These are phyloP conservation scores for Acipenser transmontanus DNA, from an alignment of 2,797 vertebrate genomes.

Conservation along the genomic window DNA sequence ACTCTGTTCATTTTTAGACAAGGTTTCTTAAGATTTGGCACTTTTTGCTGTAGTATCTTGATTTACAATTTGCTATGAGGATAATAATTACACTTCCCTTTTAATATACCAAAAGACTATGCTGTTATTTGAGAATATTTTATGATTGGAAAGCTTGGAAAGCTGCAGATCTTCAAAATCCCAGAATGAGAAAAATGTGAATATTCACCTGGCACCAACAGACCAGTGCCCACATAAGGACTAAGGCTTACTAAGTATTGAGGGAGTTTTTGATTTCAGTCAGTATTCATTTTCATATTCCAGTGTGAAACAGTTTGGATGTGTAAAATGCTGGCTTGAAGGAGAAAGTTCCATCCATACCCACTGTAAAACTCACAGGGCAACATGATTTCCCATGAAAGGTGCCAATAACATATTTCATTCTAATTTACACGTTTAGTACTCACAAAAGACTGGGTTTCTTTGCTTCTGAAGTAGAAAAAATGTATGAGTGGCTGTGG, in stretches of 20 bases:
- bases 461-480: constrained; percentile 11
- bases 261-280: constrained; percentile 16
- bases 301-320: constrained; percentile 22
- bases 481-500: background rate
- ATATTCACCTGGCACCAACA: background rate
- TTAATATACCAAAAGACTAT: background rate
- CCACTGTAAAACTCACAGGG: constrained; percentile 2
- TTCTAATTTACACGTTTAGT: constrained; percentile 15
- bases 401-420: constrained; percentile 8
- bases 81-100: no score
- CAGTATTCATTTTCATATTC: constrained; percentile 1
- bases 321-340: constrained; percentile 18
- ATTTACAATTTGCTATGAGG: no score
- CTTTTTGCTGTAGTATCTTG: no score
- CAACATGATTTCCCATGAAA: constrained; percentile 13
- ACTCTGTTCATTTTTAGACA: no score
- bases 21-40: no score
- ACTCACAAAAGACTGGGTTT: constrained; percentile 23
- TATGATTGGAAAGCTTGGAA: background rate
- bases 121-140: constrained; percentile 11
- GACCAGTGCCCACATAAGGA: background rate
- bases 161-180: background rate
- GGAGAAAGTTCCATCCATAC: constrained; percentile 17
- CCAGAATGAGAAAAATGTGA: constrained; percentile 11
- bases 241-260: background rate